phyloP scores from a whole-genome alignment of 2,888 invertebrate genomes.

The Alviniconcha strummeri region DNA sequence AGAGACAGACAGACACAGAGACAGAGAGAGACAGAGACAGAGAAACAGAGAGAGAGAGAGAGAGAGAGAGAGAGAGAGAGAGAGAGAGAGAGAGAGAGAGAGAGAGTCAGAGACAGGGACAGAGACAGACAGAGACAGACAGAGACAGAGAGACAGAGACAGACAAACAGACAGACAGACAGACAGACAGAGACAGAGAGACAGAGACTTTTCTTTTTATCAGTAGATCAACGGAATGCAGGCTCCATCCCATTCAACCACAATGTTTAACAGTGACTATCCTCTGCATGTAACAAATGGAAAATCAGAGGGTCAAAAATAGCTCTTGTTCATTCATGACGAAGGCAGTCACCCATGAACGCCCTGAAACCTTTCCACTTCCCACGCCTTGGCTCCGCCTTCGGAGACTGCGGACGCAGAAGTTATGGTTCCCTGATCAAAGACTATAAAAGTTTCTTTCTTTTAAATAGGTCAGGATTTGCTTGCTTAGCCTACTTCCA shows the following conservation, averaged over 20 bases:
- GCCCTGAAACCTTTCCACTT: too few species aligned
- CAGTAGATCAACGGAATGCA: background rate
- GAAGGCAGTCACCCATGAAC: too few species aligned
- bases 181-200: slow-evolving; percentile 8
- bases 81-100: background rate
- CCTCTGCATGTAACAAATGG: background rate
- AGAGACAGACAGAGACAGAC: background rate
- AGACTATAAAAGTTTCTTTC: too few species aligned
- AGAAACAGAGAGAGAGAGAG: background rate
- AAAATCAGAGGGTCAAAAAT: background rate
- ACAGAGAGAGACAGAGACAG: slow-evolving; percentile 17
- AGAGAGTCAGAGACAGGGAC: background rate
- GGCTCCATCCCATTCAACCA: background rate
- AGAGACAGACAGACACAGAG: background rate
- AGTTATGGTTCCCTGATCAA: too few species aligned
- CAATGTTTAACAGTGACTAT: background rate
- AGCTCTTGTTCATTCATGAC: background rate
- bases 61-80: background rate
- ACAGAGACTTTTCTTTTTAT: background rate
- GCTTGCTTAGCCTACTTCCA: too few species aligned
- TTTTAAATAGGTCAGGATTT: too few species aligned
- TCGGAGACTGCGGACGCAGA: too few species aligned
- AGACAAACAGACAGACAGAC: background rate
- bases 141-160: background rate
- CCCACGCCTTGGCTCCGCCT: too few species aligned